Base-by-base conservation (phyloP, 2,797 vertebrate species). In the Onychomys torridus region DNA sequence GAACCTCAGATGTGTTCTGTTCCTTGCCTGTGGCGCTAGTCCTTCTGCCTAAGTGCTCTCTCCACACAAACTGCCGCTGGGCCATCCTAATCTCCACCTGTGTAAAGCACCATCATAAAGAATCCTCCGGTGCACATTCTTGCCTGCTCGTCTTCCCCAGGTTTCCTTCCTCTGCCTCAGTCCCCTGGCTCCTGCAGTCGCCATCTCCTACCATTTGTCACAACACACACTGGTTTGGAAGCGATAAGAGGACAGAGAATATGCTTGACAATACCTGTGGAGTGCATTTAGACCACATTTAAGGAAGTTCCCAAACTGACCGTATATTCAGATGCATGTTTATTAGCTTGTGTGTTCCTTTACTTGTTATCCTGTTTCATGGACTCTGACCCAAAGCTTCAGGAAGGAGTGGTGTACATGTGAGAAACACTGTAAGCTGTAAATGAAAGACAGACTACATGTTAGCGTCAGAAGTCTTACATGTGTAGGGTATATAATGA, bases 331-430 rank as follows among this genome's bases (percentile, higher is more conserved):
- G 61, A 25, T 40, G n/a, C 3, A 2, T 65, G 9, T 81, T 89
- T 71, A 69, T 76, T 79, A 63, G 46, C 32, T 57, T n/a, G 37
- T 16, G 49, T 52, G 49, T 78, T 82, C 86, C 75, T 90, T 12
- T 85, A 16, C 57, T 2, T 27, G 0, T 55, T 90, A 27, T 21
- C 49, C 37, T 94, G 2, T 83, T 92, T 78, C 25, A 91, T 65
- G 13, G 61, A 43, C 43, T 65, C 78, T 81, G 34, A 37, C n/a
- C 14, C 63, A 69, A 83, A 69, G 43, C 40, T 93, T 93, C 77
- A 84, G 29, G 93, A 93, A 46, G 90, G 16, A 96, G 12, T 89
- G 29, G 25, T 83, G 82, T 86, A 65, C 1, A 90, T 83, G 75
- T n/a, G 69, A 90, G 82, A 59, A 87, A 37, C 12, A 52, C n/a